Percentiles rank a stretch among this genome's conserved stretches.
Evolutionary conservation across 2,797 vertebrate genomes (phyloP).

Genomic region (Avahi laniger): DNA sequence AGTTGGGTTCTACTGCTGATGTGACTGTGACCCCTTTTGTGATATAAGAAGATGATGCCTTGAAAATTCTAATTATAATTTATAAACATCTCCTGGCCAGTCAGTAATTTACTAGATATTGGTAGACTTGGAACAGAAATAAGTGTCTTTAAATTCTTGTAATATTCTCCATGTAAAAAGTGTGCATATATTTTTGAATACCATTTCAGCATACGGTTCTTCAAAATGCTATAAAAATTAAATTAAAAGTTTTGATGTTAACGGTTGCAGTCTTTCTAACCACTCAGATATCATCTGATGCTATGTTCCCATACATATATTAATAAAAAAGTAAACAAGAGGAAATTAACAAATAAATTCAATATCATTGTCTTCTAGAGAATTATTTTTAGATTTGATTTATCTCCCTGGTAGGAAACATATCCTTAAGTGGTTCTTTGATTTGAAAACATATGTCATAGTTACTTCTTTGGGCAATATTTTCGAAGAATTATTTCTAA

Average conservation of each 20-base stretch:
- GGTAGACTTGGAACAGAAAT: not conserved
- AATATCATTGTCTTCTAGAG: not conserved
- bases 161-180: not conserved
- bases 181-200: not conserved
- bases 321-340: not conserved
- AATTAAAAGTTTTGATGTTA: not conserved
- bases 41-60: not conserved
- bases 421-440: not conserved
- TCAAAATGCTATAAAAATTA: not conserved
- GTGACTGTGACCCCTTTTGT: not conserved
- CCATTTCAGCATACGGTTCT: not conserved
- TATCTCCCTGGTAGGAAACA: not conserved
- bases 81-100: not conserved
- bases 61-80: not conserved
- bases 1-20: not conserved
- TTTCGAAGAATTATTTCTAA: not conserved
- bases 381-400: not conserved
- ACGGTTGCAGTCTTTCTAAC: not conserved
- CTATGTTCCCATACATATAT: not conserved
- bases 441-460: not conserved
- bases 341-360: constrained; percentile 5
- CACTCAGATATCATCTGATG: not conserved
- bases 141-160: not conserved
- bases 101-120: not conserved
- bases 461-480: not conserved